A percentile compares a stretch with the other conserved stretches of the same genome.
These are phyloP conservation scores for Saccostrea glomerata DNA, from an alignment of 1,140 invertebrate species.

Conservation along the genomic window DNA sequence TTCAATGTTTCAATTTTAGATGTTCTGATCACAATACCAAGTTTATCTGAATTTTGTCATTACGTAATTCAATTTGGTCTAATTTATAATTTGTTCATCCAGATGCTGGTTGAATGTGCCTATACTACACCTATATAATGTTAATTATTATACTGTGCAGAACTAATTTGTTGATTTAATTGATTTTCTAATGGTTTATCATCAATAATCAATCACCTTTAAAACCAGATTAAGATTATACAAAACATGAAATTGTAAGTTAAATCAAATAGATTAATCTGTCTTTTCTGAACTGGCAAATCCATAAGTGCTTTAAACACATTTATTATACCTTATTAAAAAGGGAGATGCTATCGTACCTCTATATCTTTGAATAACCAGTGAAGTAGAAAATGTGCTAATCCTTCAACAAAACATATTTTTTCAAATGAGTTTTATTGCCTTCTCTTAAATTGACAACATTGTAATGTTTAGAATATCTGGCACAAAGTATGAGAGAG, in stretches of 20 bases:
- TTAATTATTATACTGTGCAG: too few species aligned
- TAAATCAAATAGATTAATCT: neutral
- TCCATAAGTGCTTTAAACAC: neutral
- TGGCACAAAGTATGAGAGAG: neutral
- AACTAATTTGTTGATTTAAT: too few species aligned
- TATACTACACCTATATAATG: too few species aligned
- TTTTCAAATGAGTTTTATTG: neutral
- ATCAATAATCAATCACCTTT: neutral
- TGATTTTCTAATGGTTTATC: neutral
- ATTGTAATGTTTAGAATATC: neutral
- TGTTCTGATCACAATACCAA: too few species aligned
- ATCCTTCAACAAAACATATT: neutral
- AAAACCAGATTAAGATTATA: neutral
- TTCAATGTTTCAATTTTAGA: too few species aligned
- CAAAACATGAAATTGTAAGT: neutral
- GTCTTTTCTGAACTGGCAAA: neutral
- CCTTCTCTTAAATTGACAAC: neutral
- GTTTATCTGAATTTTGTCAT: too few species aligned
- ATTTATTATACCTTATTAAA: neutral
- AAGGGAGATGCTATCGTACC: neutral
- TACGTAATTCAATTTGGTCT: too few species aligned
- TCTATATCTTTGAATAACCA: neutral
- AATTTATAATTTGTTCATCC: too few species aligned
- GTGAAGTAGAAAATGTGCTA: slow-evolving; percentile 6
- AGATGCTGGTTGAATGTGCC: too few species aligned